Evolutionary conservation across 2,888 invertebrate genomes (phyloP).

Genomic region (Oscheius sp.): DNA sequence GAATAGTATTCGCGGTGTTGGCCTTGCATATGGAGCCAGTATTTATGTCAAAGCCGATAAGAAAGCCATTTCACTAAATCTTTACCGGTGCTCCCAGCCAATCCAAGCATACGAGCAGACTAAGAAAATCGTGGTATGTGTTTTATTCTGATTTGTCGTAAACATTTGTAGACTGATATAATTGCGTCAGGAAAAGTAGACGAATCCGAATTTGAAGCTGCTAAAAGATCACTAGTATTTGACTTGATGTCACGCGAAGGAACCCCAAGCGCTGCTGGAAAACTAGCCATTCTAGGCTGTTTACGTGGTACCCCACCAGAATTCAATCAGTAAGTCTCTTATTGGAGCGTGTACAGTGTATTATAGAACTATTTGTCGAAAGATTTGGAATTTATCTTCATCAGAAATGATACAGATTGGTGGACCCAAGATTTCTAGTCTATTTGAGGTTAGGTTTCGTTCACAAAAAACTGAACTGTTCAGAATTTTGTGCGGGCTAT

Average conservation of each 20-base stretch:
- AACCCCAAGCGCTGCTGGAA: slow-evolving; percentile 82
- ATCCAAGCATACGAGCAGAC: slow-evolving; percentile 85
- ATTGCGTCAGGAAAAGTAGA: slow-evolving; percentile 80
- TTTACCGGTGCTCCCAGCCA: slow-evolving; percentile 84
- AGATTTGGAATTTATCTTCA: slow-evolving; percentile 62
- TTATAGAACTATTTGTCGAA: slow-evolving; percentile 58
- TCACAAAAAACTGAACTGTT: slow-evolving; percentile 9
- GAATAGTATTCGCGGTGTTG: slow-evolving; percentile 85
- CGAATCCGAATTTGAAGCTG: slow-evolving; percentile 83
- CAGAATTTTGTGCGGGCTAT: slow-evolving; percentile 53
- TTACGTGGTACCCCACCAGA: slow-evolving; percentile 79
- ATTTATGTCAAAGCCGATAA: slow-evolving; percentile 78
- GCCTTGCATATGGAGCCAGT: slow-evolving; percentile 84
- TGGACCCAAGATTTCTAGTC: slow-evolving; percentile 49
- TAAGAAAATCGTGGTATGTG: slow-evolving; percentile 80
- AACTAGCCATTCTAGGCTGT: slow-evolving; percentile 82
- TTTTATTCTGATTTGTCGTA: not conserved
- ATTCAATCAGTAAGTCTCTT: slow-evolving; percentile 54
- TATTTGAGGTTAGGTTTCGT: slow-evolving; percentile 54
- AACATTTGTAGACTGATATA: slow-evolving; percentile 48
- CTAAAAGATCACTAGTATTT: slow-evolving; percentile 87
- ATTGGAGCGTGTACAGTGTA: not conserved
- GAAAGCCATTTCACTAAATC: slow-evolving; percentile 81
- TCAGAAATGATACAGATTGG: slow-evolving; percentile 59
- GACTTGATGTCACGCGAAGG: slow-evolving; percentile 86